Evolutionary conservation across 2,113 vertebrate species (phyloP), one percentile per base, ranked within the genome.

Genomic region (Alouatta palliata): DNA sequence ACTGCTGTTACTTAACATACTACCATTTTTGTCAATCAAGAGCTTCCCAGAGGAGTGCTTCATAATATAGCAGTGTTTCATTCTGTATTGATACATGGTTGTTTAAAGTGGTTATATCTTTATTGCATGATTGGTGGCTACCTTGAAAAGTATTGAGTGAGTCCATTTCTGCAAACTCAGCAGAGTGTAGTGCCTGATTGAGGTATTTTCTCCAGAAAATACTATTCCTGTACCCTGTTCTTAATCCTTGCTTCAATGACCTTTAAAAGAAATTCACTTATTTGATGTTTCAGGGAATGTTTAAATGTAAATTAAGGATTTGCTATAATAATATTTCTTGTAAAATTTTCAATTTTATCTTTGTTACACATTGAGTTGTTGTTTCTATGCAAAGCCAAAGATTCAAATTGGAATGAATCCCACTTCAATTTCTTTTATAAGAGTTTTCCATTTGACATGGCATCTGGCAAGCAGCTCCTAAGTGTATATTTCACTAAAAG

Each of bases 1-100:
- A 98, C 90, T 97, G 98, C 98, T 98, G 94, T 96, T 98, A 97
- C 95, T 98, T 98, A 97, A 98, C 91, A 97, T 97, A 97, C 86
- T 94, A 52, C 95, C 95, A 97, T 97, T 98, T 98, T 98, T 98
- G 97, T 98, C 98, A 98, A 98, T 98, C 98, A 97, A 95, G 96
- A 97, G 90, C 94, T 97, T 98, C 98, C 98, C 98, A 93, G 98
- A 96, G 98, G 97, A 96, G 95, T 66, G 37, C 95, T 95, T 98
- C 96, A 95, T 92, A 97, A 98, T 4, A 32, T 7, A 80, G 77
- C 6, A 92, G 90, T 90, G 93, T 82, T 97, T 94, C 98, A 97
- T 90, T 97, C 96, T 77, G 86, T 82, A 14, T 83, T 98, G 97
- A 98, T 94, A 97, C 94, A 97, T 43, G 64, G 97, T 89, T 93